These are phyloP conservation scores for Mongoloraphidia duomilia DNA, from an alignment of 2,888 invertebrate species.

Conservation along the genomic window DNA sequence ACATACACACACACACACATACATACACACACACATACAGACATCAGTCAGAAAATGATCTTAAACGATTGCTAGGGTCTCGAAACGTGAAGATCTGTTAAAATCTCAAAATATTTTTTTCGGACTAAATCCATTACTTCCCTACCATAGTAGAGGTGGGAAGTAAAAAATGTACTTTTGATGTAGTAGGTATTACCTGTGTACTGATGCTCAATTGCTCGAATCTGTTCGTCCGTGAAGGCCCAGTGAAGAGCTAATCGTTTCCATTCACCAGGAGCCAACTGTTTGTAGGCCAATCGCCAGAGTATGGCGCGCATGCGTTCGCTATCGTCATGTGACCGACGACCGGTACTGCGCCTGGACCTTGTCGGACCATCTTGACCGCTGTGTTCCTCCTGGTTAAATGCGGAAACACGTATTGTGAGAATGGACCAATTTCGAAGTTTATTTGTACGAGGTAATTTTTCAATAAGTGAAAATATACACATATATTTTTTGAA, in stretches of 20 bases:
- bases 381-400: background rate
- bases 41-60: no score
- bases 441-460: no score
- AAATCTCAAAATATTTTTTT: no score
- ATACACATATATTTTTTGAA: no score
- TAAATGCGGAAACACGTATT: no score
- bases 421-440: no score
- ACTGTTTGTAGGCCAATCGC: slow-evolving; percentile 42
- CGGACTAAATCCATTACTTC: no score
- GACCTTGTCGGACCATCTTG: background rate
- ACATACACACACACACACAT: no score
- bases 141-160: background rate
- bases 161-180: background rate
- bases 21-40: no score
- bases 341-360: slow-evolving; percentile 16
- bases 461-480: no score
- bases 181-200: slow-evolving; percentile 35
- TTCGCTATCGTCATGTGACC: slow-evolving; percentile 23
- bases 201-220: slow-evolving; percentile 55
- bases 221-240: slow-evolving; percentile 51
- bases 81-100: no score
- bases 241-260: slow-evolving; percentile 49
- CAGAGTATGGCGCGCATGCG: slow-evolving; percentile 33
- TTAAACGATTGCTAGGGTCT: no score
- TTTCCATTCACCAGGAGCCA: slow-evolving; percentile 49